These are phyloP conservation scores for Pristiophorus japonicus DNA, from an alignment of 2,113 vertebrate genomes.

Conservation along the genomic window DNA sequence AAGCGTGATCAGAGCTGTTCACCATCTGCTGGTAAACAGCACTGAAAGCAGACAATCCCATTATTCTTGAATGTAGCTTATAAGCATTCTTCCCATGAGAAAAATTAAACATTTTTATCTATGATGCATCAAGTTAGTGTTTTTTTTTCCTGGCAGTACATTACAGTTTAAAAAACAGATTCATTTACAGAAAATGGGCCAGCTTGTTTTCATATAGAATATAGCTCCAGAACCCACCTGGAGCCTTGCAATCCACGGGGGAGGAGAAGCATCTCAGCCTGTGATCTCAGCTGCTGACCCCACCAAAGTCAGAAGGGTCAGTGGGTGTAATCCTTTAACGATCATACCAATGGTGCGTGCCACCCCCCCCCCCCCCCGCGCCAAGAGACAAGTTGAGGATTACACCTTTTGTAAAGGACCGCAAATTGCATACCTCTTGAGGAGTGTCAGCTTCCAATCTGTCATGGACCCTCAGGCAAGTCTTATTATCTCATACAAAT, in stretches of 20 bases:
- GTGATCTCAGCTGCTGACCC: too few relatives aligned
- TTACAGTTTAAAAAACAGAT: not conserved
- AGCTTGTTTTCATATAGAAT: not conserved
- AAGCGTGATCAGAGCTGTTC: not conserved
- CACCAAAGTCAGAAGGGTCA: not conserved
- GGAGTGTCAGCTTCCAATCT: not conserved
- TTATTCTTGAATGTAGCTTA: not conserved
- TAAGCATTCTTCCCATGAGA: not conserved
- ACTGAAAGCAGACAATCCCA: not conserved
- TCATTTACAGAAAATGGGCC: not conserved
- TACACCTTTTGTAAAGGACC: not conserved
- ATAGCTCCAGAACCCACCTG: not conserved
- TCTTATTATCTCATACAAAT: not conserved
- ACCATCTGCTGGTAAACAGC: not conserved
- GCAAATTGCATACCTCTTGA: not conserved
- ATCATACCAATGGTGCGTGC: not conserved
- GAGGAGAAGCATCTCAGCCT: too few relatives aligned
- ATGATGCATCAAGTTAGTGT: not conserved
- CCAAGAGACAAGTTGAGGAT: not conserved
- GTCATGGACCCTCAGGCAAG: not conserved
- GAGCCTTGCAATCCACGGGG: not conserved
- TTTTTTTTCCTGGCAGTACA: not conserved
- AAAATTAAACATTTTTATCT: not conserved
- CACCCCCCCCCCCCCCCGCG: not conserved
- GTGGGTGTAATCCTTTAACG: too few relatives aligned